Percentiles rank a stretch among this genome's conserved stretches.
Conservation (phyloP, 2,113 vertebrate genomes). For the Neolamprologus caudopunctatus region DNA sequence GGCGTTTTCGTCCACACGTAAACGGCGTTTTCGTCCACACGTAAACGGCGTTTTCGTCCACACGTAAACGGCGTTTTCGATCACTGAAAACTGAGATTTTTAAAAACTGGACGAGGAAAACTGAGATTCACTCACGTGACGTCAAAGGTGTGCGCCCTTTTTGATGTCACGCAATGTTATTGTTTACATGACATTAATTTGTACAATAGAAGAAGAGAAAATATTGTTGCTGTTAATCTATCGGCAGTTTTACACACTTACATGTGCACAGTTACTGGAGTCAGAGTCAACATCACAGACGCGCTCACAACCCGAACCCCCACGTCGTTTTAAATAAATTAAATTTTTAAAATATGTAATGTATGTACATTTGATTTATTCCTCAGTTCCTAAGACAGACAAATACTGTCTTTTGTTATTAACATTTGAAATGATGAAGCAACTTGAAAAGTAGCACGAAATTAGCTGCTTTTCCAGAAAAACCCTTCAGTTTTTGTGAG, state of each 20-base stretch:
- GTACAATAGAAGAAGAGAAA: not conserved
- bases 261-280: not conserved
- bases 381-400: not conserved
- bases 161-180: not conserved
- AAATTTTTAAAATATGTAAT: accelerated
- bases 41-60: not conserved
- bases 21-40: not conserved
- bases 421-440: not conserved
- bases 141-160: not conserved
- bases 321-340: not conserved
- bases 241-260: not conserved
- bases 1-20: not conserved
- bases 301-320: not conserved
- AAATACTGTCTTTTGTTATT: not conserved
- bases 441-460: accelerated
- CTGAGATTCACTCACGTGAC: accelerated
- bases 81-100: not conserved
- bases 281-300: not conserved
- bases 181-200: not conserved
- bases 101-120: not conserved
- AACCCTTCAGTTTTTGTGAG: not conserved
- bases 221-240: not conserved
- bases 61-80: not conserved
- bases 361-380: not conserved
- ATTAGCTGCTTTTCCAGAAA: not conserved